phyloP scores from a whole-genome alignment of 2,797 vertebrate species.

The Bradypodion ventrale region DNA sequence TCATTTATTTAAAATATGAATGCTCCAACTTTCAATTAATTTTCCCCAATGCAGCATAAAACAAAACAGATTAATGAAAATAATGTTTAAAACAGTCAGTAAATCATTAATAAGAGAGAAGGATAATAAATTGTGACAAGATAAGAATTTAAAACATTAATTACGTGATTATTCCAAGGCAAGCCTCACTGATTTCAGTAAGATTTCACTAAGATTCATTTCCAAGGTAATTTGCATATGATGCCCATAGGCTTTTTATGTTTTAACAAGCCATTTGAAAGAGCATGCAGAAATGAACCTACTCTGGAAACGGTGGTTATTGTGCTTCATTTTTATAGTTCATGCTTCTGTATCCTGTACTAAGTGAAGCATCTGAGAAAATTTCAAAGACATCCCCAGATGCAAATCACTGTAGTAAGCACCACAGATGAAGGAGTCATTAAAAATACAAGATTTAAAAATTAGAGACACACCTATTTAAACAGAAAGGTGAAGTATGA shows the following conservation, averaged over 20 bases:
- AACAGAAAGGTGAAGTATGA: too few species aligned
- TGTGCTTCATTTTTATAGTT: background rate
- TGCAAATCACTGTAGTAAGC: too few species aligned
- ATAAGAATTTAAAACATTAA: background rate
- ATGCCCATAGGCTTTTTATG: background rate
- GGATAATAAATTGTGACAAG: background rate
- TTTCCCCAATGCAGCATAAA: background rate
- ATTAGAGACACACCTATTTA: too few species aligned
- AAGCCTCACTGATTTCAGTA: background rate
- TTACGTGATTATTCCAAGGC: background rate
- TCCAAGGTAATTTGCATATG: background rate
- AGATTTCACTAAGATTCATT: too few species aligned
- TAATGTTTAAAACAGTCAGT: background rate
- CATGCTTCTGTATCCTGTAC: background rate
- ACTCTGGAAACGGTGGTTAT: background rate
- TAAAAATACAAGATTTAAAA: too few species aligned
- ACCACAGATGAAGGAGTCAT: too few species aligned
- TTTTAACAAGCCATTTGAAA: background rate
- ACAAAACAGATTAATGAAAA: background rate
- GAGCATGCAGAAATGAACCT: background rate
- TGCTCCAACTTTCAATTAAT: background rate
- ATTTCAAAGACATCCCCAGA: background rate
- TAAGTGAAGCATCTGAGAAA: too few species aligned
- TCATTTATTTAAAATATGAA: background rate
- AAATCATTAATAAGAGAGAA: background rate